These are phyloP conservation scores for Pseudomyrmex sp. DNA, from an alignment of 1,140 invertebrate genomes.

Conservation along the genomic window DNA sequence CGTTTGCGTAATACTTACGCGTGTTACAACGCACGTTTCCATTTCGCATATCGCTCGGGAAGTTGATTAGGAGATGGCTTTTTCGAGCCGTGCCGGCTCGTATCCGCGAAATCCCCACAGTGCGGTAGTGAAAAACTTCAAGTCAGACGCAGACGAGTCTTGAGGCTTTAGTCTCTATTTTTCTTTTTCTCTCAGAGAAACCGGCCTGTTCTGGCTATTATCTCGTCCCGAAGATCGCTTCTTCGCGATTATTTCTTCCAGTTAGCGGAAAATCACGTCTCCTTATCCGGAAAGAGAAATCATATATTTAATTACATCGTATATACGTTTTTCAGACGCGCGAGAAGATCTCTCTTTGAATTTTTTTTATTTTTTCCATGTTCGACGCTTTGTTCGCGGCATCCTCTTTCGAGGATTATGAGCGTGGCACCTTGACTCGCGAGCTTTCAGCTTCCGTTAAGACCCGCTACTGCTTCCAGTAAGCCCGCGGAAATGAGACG, in stretches of 20 bases:
- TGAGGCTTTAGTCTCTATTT: neutral
- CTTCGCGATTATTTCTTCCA: constrained; percentile 39
- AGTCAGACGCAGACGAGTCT: neutral
- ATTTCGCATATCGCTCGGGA: constrained; percentile 62
- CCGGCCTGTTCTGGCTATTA: neutral
- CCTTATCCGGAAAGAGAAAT: constrained; percentile 3
- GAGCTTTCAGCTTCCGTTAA: constrained; percentile 48
- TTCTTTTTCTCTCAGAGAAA: neutral
- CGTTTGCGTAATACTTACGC: constrained; percentile 15
- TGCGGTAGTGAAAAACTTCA: constrained; percentile 42
- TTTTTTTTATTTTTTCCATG: neutral
- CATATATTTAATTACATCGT: no score
- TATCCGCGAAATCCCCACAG: constrained; percentile 31
- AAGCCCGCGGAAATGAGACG: constrained; percentile 41
- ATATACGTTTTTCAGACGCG: no score
- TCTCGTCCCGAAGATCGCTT: constrained; percentile 24
- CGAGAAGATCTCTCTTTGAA: no score
- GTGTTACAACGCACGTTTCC: constrained; percentile 44
- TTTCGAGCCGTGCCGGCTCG: constrained; percentile 7
- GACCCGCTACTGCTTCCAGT: constrained; percentile 37
- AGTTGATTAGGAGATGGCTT: constrained; percentile 71
- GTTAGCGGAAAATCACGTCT: neutral
- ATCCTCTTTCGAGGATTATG: constrained; percentile 21
- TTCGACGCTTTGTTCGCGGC: constrained; percentile 5
- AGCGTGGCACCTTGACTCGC: neutral